A percentile compares a stretch with the other conserved stretches of the same genome.
Evolutionary conservation across 2,888 invertebrate genomes (phyloP).

Genomic region (Leucania comma): DNA sequence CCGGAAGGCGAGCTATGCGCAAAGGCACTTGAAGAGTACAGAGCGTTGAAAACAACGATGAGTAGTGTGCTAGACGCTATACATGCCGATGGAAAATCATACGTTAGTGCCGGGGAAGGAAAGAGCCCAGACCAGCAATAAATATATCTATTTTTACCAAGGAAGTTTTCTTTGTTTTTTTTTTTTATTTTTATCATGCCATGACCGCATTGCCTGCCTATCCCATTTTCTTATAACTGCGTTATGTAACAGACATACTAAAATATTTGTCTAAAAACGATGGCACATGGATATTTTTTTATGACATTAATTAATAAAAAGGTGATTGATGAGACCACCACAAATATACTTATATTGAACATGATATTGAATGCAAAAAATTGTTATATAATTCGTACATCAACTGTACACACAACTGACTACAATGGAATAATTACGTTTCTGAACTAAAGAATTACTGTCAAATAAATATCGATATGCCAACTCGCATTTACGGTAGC

Average conservation of each 20-base stretch:
- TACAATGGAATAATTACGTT: too few species aligned
- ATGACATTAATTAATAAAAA: background rate
- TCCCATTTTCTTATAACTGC: conserved; percentile 15
- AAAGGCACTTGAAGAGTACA: conserved; percentile 92
- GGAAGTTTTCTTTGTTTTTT: conserved; percentile 1
- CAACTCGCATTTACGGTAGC: too few species aligned
- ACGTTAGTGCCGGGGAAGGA: conserved; percentile 67
- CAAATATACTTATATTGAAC: background rate
- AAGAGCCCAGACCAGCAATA: conserved; percentile 45
- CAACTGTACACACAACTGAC: too few species aligned
- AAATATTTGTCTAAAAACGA: conserved; percentile 27
- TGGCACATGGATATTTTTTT: background rate
- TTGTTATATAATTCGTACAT: too few species aligned
- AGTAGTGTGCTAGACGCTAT: conserved; percentile 76
- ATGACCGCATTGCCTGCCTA: conserved; percentile 39
- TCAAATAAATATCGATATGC: conserved; percentile 7
- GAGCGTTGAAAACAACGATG: conserved; percentile 90
- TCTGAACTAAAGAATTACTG: conserved; percentile 40
- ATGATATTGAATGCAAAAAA: too few species aligned
- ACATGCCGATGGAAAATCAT: conserved; percentile 80
- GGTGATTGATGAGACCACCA: background rate
- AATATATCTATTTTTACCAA: conserved; percentile 8
- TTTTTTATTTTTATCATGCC: conserved; percentile 10
- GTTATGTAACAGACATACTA: conserved; percentile 1
- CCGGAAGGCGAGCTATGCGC: conserved; percentile 94